Evolutionary conservation across 2,113 vertebrate genomes (phyloP), one percentile per base, ranked within the genome.

Genomic region (Leiothrix lutea): DNA sequence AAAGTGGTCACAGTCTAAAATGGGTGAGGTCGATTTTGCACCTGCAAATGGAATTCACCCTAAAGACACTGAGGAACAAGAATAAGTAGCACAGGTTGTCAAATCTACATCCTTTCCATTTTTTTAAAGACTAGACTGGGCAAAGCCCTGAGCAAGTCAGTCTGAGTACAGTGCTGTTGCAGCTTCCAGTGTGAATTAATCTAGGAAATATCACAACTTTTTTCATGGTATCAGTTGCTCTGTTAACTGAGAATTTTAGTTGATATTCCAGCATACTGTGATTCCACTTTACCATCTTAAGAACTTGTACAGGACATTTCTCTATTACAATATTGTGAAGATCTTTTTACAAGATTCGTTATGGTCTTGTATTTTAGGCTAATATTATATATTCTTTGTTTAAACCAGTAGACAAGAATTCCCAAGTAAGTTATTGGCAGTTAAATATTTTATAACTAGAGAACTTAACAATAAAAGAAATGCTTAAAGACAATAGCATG

Each of bases 401-500:
- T 93, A 94, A 97, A 84, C 8, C 26, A 56, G 6, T 74, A 36
- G 61, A 74, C 33, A 60, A 40, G 29, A 79, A 71, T 84, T 78
- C 71, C 56, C 71, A 93, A 97, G 91, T 92, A 96, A 83, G 82
- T 94, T 95, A 48, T 73, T 94, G 71, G 24, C 57, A 71, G 65
- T 92, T 94, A 92, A 92, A 85, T 92, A 48, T 91, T 93, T 92
- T 93, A 44, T 80, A 96, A 84, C n/a, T 85, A 44, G 71, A 81
- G 70, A 81, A 83, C 77, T 88, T 94, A 87, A 86, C 54, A 91
- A 60, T 83, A 94, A 88, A 95, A 74, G 54, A 92, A 96, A 54
- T 77, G 67, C 74, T 83, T 85, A 48, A 95, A 89, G 86, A 92
- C 86, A 94, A 85, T 50, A 73, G 57, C 12, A 16, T 87, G 75